Evolutionary conservation across 2,113 vertebrate genomes (phyloP).

Genomic region (Scalopus aquaticus): DNA sequence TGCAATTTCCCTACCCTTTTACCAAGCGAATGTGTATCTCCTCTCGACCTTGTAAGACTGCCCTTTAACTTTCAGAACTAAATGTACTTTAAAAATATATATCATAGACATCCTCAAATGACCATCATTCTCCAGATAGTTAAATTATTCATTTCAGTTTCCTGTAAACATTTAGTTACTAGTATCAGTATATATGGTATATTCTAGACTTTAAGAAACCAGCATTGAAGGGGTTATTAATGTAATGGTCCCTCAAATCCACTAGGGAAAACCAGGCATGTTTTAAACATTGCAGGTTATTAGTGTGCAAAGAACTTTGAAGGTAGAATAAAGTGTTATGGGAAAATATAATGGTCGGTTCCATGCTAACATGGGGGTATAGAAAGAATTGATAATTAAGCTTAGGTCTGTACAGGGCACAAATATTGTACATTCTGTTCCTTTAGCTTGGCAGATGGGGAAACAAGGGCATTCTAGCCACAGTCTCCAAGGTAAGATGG

Average conservation of each 20-base stretch:
- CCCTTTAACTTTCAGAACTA: background rate
- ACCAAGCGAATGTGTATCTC: background rate
- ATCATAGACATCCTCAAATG: background rate
- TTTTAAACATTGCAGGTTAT: slow-evolving; percentile 5
- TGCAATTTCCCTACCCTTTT: background rate
- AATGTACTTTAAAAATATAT: background rate
- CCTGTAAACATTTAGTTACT: background rate
- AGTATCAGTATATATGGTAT: background rate
- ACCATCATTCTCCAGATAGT: background rate
- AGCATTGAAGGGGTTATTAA: background rate
- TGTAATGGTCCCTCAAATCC: background rate
- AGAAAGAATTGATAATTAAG: background rate
- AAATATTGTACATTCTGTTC: background rate
- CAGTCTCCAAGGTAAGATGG: background rate
- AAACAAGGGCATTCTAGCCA: background rate
- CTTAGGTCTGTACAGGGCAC: background rate
- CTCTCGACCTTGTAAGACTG: background rate
- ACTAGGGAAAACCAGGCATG: background rate
- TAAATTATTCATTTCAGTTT: background rate
- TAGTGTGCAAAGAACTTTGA: background rate
- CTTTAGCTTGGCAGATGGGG: background rate
- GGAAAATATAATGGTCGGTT: background rate
- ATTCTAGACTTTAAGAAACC: background rate
- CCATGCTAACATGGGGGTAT: background rate
- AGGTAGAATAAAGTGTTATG: background rate